phyloP scores from a whole-genome alignment of 2,888 invertebrate genomes.

The Chelonus formosanus region DNA sequence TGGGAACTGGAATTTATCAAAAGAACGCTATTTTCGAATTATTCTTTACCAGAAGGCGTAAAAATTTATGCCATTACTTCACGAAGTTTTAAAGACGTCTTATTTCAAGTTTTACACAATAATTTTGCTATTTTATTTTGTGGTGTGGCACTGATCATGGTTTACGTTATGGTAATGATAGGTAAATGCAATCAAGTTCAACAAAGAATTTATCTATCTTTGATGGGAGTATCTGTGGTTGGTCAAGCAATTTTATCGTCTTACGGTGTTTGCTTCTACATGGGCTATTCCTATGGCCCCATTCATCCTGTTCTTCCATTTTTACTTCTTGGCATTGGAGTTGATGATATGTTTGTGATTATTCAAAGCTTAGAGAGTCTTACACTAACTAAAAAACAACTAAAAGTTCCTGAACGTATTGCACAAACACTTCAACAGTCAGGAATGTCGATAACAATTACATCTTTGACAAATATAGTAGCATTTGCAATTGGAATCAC shows the following conservation, averaged over 20 bases:
- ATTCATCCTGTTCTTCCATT: conserved; percentile 64
- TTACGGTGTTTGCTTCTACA: conserved; percentile 60
- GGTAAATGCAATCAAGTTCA: conserved; percentile 60
- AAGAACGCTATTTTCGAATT: conserved; percentile 50
- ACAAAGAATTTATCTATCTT: conserved; percentile 58
- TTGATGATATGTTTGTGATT: conserved; percentile 65
- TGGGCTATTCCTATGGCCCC: conserved; percentile 62
- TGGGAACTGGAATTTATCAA: conserved; percentile 59
- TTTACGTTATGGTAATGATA: conserved; percentile 62
- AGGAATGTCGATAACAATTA: conserved; percentile 67
- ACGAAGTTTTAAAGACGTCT: conserved; percentile 58
- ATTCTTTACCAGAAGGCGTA: conserved; percentile 54
- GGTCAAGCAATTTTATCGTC: conserved; percentile 60
- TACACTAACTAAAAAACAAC: conserved; percentile 47
- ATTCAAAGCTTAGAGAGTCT: conserved; percentile 60
- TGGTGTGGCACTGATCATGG: conserved; percentile 59
- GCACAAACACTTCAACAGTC: conserved; percentile 63
- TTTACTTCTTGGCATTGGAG: conserved; percentile 63
- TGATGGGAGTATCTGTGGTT: conserved; percentile 61
- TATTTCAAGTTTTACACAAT: conserved; percentile 56
- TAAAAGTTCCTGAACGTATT: conserved; percentile 55
- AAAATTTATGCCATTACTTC: conserved; percentile 56
- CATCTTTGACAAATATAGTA: conserved; percentile 66
- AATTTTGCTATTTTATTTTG: conserved; percentile 58
- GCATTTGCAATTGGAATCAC: conserved; percentile 67